phyloP scores from a whole-genome alignment of 2,797 vertebrate species.

The Mormyrus proboscirostris region DNA sequence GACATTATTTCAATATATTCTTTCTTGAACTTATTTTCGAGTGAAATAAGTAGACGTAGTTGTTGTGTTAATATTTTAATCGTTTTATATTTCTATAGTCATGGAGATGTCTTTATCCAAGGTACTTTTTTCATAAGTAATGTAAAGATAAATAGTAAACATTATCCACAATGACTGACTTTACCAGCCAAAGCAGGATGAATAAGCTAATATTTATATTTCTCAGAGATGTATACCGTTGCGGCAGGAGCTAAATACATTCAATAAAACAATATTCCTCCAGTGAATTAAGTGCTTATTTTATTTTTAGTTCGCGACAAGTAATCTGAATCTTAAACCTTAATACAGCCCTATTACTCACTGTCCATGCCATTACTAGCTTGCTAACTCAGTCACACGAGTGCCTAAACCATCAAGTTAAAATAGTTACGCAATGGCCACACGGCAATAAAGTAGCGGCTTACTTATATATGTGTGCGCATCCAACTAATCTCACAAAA shows the following conservation, averaged over 20 bases:
- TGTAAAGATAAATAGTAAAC: neutral
- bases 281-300: neutral
- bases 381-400: neutral
- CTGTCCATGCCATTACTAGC: neutral
- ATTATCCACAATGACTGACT: neutral
- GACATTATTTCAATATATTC: neutral
- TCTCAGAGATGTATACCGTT: neutral
- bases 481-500: neutral
- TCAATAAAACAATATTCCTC: neutral
- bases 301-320: neutral
- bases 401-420: neutral
- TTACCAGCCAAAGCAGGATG: neutral
- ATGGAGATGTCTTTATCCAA: neutral
- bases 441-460: neutral
- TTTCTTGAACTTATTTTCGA: neutral
- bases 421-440: neutral
- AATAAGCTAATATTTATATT: conserved; percentile 1
- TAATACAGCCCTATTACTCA: neutral
- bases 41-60: neutral
- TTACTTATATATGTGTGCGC: neutral
- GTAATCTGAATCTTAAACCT: neutral
- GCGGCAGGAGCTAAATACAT: neutral
- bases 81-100: neutral
- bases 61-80: neutral
- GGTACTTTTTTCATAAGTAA: neutral